Percentiles rank a stretch among this genome's conserved stretches.
These are phyloP conservation scores for Phyllostomus discolor DNA, from an alignment of 2,113 vertebrate species.

Conservation along the genomic window DNA sequence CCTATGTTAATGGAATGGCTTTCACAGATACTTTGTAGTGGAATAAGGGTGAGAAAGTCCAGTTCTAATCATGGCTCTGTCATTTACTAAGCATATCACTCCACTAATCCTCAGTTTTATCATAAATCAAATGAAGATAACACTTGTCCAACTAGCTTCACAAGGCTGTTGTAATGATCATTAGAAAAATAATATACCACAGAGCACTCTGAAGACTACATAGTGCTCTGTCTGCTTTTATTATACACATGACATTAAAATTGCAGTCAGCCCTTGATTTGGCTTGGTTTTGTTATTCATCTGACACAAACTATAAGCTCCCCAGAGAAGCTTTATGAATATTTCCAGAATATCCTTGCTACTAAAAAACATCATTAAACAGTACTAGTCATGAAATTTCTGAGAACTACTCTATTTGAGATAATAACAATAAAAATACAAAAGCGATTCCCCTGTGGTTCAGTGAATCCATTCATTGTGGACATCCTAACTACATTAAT, in stretches of 20 bases:
- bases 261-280: not conserved
- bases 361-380: slow-evolving; percentile 52
- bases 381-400: slow-evolving; percentile 54
- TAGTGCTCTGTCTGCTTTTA: not conserved
- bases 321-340: slow-evolving; percentile 42
- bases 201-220: not conserved
- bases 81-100: not conserved
- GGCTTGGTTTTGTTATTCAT: slow-evolving; percentile 31
- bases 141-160: not conserved
- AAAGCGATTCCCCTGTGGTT: slow-evolving; percentile 9
- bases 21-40: not conserved
- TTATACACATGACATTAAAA: slow-evolving; percentile 37
- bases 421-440: slow-evolving; percentile 55
- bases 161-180: not conserved
- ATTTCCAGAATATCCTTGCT: slow-evolving; percentile 16
- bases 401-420: slow-evolving; percentile 38
- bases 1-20: not conserved
- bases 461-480: not conserved
- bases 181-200: not conserved
- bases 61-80: not conserved
- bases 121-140: not conserved
- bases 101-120: not conserved
- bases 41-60: not conserved
- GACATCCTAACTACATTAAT: slow-evolving; percentile 42
- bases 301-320: slow-evolving; percentile 35